These are phyloP conservation scores for Gallinago media DNA, from an alignment of 2,113 vertebrate species.

Conservation along the genomic window DNA sequence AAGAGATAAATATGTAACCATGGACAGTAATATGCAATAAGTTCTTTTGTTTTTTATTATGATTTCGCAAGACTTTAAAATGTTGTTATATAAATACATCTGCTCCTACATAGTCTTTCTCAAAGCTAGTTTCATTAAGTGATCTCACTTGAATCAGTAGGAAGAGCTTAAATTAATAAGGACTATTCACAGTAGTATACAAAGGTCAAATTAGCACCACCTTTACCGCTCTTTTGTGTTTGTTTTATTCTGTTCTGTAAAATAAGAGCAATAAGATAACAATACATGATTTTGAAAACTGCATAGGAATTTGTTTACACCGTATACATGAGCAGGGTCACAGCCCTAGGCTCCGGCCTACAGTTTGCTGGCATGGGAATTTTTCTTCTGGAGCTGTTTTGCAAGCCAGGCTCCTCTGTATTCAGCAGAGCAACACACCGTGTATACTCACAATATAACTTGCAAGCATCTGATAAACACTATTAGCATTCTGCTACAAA, in stretches of 20 bases:
- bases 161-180: background rate
- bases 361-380: background rate
- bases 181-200: background rate
- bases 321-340: background rate
- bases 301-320: background rate
- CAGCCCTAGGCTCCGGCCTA: background rate
- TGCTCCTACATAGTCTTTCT: background rate
- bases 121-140: background rate
- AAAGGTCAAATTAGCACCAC: background rate
- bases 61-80: background rate
- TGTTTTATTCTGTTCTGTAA: background rate
- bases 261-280: background rate
- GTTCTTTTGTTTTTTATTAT: background rate
- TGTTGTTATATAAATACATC: background rate
- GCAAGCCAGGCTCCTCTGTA: background rate
- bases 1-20: background rate
- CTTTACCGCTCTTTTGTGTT: background rate
- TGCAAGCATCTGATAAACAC: background rate
- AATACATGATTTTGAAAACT: background rate
- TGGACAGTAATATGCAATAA: background rate
- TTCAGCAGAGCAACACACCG: background rate
- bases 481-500: background rate
- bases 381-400: background rate
- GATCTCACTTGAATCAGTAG: background rate
- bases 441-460: rapidly evolving